Conservation (phyloP, 2,888 invertebrate genomes). For the Buathra laborator region DNA sequence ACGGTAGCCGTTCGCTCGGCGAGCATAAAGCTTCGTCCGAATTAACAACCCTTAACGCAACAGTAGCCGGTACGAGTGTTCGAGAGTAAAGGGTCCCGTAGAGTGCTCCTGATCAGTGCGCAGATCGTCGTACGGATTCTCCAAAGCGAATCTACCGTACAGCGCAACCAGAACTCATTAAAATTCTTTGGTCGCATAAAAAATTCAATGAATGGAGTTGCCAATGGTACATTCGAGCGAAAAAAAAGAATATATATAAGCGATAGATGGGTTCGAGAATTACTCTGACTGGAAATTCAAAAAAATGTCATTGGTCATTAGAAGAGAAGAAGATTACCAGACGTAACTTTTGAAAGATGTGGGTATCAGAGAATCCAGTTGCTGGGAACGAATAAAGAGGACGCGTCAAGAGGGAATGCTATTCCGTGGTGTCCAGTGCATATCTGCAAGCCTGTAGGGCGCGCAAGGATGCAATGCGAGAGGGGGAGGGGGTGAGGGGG, state of each 20-base stretch:
- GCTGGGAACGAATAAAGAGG: not conserved
- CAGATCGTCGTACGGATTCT: not conserved
- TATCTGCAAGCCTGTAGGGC: constrained; percentile 35
- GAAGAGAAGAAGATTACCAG: too few species aligned
- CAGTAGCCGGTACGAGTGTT: not conserved
- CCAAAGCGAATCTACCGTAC: not conserved
- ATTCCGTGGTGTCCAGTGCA: not conserved
- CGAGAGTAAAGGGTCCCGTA: not conserved
- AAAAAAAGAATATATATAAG: not conserved
- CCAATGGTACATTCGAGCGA: not conserved
- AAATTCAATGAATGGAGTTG: not conserved
- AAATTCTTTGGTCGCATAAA: constrained; percentile 2
- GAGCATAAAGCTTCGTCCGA: constrained; percentile 8
- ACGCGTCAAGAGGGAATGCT: not conserved
- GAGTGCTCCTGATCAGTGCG: not conserved
- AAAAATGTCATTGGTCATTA: too few species aligned
- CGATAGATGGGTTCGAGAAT: too few species aligned
- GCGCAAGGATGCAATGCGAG: constrained; percentile 24
- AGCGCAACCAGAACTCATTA: not conserved
- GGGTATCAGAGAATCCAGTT: too few species aligned
- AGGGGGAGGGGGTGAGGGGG: constrained; percentile 48
- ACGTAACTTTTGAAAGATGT: too few species aligned
- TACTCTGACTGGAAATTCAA: too few species aligned
- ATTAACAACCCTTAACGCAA: not conserved
- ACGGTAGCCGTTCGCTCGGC: not conserved